Evolutionary conservation across 2,113 vertebrate species (phyloP), one percentile per base, ranked within the genome.

Genomic region (Lophotis ruficrista): DNA sequence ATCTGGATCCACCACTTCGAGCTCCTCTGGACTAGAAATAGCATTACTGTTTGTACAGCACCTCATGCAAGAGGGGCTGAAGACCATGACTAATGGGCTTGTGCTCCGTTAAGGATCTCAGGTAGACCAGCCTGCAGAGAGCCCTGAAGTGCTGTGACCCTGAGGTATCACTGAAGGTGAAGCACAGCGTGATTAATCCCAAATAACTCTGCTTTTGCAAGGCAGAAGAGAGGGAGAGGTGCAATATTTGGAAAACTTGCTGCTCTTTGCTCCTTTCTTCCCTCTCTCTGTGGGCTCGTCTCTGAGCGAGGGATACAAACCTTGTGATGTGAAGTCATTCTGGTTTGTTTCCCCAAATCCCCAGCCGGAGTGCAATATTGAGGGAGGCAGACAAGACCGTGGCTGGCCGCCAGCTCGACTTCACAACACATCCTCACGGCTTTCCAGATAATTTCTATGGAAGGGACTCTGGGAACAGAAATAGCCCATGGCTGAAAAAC

Each of bases 401-500:
- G 86, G 80, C 90, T 75, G 51, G 56, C 18, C 1, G 83, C 86
- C 95, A 92, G 60, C n/a, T 84, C 3, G 1, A 57, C 69, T 89
- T 76, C 83, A 89, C 61, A 75, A 41, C 3, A 1, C 61, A 83
- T 76, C 83, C 86, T 94, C 53, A 31, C 86, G 76, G 57, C n/a
- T 89, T 72, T 76, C 72, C 45, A 60, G 80, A 72, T n/a, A 75
- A 95, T 82, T 87, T 92, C 77, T 92, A 4, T 37, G 70, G 86
- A 89, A 94, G 11, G n/a, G 38, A 65, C 72, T n/a, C 30, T 75
- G 65, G 56, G 77, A 92, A 92, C 83, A 94, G 77, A 91, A 93
- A 90, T 50, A 92, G 25, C 35, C n/a, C 48, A 28, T 30, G 72
- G 53, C 69, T 83, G 45, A 56, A 69, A 89, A 84, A 12, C 47